These are phyloP conservation scores for honey bee (Apis mellifera) DNA, from an alignment of 1,140 invertebrate genomes.

Conservation along the genomic window DNA sequence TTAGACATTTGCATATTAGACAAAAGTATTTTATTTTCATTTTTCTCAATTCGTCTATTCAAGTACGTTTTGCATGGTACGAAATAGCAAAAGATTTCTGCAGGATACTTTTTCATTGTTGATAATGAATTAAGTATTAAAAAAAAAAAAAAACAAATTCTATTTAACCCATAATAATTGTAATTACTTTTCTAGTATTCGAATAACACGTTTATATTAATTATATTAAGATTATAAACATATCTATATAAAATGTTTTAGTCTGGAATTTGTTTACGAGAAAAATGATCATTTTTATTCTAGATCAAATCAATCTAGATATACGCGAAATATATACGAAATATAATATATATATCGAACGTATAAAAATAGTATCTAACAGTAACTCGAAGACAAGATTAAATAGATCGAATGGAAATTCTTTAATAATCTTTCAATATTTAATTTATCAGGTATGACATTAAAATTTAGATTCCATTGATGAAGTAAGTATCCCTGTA, in stretches of 20 bases:
- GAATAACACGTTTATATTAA: neutral
- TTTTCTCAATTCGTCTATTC: neutral
- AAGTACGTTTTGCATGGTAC: conserved; percentile 23
- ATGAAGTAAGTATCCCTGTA: neutral
- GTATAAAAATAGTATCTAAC: neutral
- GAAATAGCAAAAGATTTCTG: neutral
- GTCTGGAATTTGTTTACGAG: neutral
- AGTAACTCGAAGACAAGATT: neutral
- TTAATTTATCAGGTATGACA: neutral
- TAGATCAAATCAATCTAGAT: neutral
- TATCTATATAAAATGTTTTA: neutral
- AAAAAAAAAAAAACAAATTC: neutral
- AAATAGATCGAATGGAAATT: neutral
- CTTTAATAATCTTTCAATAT: neutral
- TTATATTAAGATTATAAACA: neutral
- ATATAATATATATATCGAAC: neutral
- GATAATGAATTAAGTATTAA: neutral
- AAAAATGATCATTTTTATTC: neutral
- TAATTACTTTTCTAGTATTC: neutral
- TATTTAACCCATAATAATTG: neutral
- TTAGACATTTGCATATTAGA: no score
- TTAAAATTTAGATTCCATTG: neutral
- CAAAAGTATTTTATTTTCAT: neutral
- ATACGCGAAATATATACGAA: neutral
- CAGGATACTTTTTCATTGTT: neutral